Evolutionary conservation across 2,888 invertebrate species (phyloP).

Genomic region (Tipula helvola): DNA sequence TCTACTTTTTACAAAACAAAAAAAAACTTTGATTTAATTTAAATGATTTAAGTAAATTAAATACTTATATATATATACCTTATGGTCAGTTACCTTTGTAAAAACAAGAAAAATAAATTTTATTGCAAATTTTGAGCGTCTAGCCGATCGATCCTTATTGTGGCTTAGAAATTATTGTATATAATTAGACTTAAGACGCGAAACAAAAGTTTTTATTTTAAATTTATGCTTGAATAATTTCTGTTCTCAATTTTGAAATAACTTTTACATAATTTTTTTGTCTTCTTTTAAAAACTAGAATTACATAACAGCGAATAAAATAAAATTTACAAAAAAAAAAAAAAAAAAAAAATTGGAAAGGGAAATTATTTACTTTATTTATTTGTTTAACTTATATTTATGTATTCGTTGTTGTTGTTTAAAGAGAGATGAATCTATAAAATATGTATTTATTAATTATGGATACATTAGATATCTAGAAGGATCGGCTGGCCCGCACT

Average conservation of each 20-base stretch:
- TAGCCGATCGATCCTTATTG: background rate
- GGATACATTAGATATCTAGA: background rate
- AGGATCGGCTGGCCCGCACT: background rate
- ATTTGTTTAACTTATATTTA: background rate
- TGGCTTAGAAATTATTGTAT: background rate
- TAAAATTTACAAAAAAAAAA: background rate
- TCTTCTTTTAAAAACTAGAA: background rate
- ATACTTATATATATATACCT: background rate
- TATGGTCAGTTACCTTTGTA: background rate
- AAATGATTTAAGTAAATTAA: background rate
- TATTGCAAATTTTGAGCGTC: background rate
- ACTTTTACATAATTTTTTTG: slow-evolving; percentile 5
- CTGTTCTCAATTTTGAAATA: background rate
- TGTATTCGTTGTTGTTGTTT: background rate
- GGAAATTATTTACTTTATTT: background rate
- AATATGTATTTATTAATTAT: background rate
- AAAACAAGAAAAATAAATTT: background rate
- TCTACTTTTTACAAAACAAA: background rate
- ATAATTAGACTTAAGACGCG: background rate
- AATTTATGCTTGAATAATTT: background rate
- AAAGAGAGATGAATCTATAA: background rate
- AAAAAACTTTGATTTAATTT: background rate
- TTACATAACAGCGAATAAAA: background rate
- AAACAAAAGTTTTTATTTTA: background rate
- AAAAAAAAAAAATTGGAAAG: background rate